Conservation (phyloP, 2,113 vertebrate species). For the Hippolais icterina region DNA sequence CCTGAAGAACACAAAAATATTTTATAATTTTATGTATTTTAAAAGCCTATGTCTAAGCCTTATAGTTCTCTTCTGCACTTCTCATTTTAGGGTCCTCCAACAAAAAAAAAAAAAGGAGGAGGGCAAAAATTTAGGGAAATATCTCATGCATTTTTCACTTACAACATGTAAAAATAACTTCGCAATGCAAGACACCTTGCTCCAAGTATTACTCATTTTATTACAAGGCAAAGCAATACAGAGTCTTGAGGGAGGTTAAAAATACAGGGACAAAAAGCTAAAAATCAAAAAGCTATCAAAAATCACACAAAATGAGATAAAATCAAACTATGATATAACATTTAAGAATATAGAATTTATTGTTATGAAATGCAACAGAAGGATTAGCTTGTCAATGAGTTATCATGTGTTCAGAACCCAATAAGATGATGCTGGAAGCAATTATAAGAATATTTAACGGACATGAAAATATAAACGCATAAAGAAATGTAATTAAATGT, state of each 20-base stretch:
- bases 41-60: background rate
- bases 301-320: background rate
- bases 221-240: background rate
- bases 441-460: background rate
- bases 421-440: background rate
- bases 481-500: background rate
- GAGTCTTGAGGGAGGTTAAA: background rate
- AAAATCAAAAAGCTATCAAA: background rate
- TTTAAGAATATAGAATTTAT: background rate
- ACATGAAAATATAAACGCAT: background rate
- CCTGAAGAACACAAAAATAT: background rate
- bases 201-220: background rate
- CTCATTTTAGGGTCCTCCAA: background rate
- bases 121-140: background rate
- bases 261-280: background rate
- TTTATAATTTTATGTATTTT: background rate
- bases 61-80: background rate
- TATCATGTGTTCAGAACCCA: background rate
- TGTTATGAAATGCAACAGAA: background rate
- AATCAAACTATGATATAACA: background rate
- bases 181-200: background rate
- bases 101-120: rapidly evolving
- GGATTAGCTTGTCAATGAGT: background rate
- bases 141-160: background rate
- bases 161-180: background rate